A percentile compares a stretch with the other conserved stretches of the same genome.
Conservation (phyloP, 2,888 invertebrate genomes). For the Xiphydria camelus region DNA sequence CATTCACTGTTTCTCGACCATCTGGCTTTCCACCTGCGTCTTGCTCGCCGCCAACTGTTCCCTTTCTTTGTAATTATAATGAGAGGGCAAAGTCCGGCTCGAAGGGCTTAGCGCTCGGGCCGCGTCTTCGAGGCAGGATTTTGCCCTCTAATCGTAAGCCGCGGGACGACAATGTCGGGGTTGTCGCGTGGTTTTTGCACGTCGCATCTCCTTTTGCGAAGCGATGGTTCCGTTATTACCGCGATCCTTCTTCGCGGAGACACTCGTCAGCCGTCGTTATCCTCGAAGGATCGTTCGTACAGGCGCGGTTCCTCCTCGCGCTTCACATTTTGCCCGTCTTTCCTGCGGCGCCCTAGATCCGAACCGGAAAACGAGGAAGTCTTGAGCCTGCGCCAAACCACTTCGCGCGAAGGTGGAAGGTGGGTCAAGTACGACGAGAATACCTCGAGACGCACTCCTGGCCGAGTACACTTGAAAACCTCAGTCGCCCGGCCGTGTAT, state of each 20-base stretch:
- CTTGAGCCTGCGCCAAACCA: slow-evolving; percentile 5
- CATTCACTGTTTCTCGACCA: slow-evolving; percentile 30
- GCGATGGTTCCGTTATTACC: too few relatives aligned
- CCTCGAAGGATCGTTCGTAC: too few relatives aligned
- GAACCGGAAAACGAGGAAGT: not conserved
- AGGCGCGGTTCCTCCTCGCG: too few relatives aligned
- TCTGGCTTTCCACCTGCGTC: slow-evolving; percentile 28
- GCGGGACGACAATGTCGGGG: not conserved
- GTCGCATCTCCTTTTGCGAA: too few relatives aligned
- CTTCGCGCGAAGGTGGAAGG: slow-evolving; percentile 15
- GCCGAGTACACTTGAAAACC: slow-evolving; percentile 19
- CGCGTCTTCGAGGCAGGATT: not conserved
- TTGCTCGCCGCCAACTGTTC: slow-evolving; percentile 18
- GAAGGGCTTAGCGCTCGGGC: slow-evolving; percentile 4
- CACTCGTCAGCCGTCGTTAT: too few relatives aligned
- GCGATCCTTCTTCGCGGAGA: too few relatives aligned
- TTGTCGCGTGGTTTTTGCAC: not conserved
- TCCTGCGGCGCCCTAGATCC: too few relatives aligned
- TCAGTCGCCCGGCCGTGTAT: slow-evolving; percentile 6
- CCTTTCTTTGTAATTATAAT: slow-evolving; percentile 25
- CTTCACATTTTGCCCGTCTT: too few relatives aligned
- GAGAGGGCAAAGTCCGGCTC: slow-evolving; percentile 30
- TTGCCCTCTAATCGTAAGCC: not conserved
- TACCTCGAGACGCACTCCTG: slow-evolving; percentile 17
- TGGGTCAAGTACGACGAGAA: slow-evolving; percentile 29